A percentile compares a stretch with the other conserved stretches of the same genome.
These are phyloP conservation scores for Haemorhous mexicanus DNA, from an alignment of 2,113 vertebrate species.

Conservation along the genomic window DNA sequence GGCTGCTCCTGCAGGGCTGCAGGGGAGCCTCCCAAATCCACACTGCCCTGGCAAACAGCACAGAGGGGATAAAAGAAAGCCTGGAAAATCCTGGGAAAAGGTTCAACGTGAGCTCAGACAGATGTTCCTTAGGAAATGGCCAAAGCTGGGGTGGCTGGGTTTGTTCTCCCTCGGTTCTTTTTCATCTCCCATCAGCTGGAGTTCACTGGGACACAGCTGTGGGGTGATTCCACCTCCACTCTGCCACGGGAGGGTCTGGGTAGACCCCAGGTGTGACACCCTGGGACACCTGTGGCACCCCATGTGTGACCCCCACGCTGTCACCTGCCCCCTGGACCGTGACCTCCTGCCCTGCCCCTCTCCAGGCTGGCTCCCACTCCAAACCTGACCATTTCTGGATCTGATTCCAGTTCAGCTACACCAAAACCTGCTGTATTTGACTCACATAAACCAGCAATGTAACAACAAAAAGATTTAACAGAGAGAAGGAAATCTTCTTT, in stretches of 20 bases:
- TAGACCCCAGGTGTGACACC: accelerated
- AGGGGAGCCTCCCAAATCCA: background rate
- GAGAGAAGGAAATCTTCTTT: background rate
- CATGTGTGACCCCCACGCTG: accelerated
- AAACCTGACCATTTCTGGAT: background rate
- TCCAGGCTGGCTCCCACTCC: background rate
- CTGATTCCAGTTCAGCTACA: background rate
- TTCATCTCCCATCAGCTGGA: background rate
- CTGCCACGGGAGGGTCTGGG: accelerated
- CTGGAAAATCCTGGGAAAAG: constrained; percentile 56
- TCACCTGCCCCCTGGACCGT: background rate
- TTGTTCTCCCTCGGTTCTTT: background rate
- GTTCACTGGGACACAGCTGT: accelerated
- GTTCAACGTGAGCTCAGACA: constrained; percentile 43
- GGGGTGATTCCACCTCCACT: background rate
- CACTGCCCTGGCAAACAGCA: background rate
- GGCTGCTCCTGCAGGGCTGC: background rate
- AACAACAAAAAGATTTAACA: background rate
- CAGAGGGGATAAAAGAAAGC: background rate
- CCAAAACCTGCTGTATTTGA: background rate
- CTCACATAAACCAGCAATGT: background rate
- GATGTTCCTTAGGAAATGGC: background rate
- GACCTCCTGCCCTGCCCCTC: background rate
- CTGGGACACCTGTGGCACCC: background rate
- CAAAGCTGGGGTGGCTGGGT: background rate